These are phyloP conservation scores for Drosophila paranaensis DNA, from an alignment of 2,888 invertebrate species.

Conservation along the genomic window DNA sequence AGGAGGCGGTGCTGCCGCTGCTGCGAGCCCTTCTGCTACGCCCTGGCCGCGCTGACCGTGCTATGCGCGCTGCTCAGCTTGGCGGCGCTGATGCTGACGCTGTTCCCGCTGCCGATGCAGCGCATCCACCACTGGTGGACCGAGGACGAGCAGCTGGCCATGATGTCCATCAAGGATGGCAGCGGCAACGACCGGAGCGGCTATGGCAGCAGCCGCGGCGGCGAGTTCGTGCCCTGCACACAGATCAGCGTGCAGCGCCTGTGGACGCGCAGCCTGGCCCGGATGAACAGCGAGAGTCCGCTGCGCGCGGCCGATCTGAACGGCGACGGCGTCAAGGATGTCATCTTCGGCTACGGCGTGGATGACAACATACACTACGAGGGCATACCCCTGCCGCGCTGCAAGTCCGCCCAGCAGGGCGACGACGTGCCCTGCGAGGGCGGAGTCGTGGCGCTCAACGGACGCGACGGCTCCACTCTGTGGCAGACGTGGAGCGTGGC, in stretches of 20 bases:
- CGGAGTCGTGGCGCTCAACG: slow-evolving; percentile 91
- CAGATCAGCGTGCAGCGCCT: slow-evolving; percentile 85
- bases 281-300: slow-evolving; percentile 90
- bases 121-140: slow-evolving; percentile 87
- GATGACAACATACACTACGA: slow-evolving; percentile 85
- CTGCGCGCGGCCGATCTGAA: slow-evolving; percentile 90
- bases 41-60: slow-evolving; percentile 87
- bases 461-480: slow-evolving; percentile 88
- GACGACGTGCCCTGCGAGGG: slow-evolving; percentile 90
- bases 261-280: slow-evolving; percentile 89
- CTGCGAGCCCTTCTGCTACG: slow-evolving; percentile 89
- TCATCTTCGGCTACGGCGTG: slow-evolving; percentile 91
- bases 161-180: slow-evolving; percentile 14
- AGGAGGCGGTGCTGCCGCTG: slow-evolving; percentile 86
- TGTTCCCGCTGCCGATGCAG: slow-evolving; percentile 88
- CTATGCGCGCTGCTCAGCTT: slow-evolving; percentile 87
- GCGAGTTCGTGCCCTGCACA: slow-evolving; percentile 84
- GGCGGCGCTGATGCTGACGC: slow-evolving; percentile 88
- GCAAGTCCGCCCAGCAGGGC: slow-evolving; percentile 87
- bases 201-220: slow-evolving; percentile 76
- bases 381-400: slow-evolving; percentile 86
- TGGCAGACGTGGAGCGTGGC: slow-evolving; percentile 91
- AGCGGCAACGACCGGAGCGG: background rate
- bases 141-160: slow-evolving; percentile 52
- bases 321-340: slow-evolving; percentile 89